Conservation (phyloP, 2,113 vertebrate species). For the Martes martes region DNA sequence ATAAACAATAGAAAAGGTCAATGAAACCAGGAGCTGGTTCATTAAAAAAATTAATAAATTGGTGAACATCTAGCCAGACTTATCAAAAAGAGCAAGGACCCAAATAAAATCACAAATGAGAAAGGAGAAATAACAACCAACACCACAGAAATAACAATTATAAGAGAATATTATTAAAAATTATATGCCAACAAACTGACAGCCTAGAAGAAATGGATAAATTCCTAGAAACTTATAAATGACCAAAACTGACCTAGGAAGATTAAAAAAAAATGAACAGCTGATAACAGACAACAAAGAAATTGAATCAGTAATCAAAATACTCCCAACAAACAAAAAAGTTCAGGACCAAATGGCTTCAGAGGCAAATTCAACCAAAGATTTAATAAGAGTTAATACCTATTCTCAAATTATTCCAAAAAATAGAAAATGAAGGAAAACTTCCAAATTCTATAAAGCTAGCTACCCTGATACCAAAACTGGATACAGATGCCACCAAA, state of each 20-base stretch:
- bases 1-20: background rate
- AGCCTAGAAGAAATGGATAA: background rate
- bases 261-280: background rate
- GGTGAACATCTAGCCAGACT: background rate
- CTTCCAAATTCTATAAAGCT: background rate
- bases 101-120: background rate
- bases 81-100: background rate
- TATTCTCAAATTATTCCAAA: background rate
- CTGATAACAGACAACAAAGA: background rate
- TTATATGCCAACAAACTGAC: background rate
- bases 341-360: background rate
- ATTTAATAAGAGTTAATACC: background rate
- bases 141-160: background rate
- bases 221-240: background rate
- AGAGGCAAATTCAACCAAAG: background rate
- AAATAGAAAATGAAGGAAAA: background rate
- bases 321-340: background rate
- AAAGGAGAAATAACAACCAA: background rate
- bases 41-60: background rate
- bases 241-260: background rate
- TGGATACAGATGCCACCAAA: background rate
- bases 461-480: background rate
- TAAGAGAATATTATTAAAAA: background rate
- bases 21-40: background rate
- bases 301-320: background rate